These are phyloP conservation scores for Mustela lutreola DNA, from an alignment of 2,113 vertebrate species.

Conservation along the genomic window DNA sequence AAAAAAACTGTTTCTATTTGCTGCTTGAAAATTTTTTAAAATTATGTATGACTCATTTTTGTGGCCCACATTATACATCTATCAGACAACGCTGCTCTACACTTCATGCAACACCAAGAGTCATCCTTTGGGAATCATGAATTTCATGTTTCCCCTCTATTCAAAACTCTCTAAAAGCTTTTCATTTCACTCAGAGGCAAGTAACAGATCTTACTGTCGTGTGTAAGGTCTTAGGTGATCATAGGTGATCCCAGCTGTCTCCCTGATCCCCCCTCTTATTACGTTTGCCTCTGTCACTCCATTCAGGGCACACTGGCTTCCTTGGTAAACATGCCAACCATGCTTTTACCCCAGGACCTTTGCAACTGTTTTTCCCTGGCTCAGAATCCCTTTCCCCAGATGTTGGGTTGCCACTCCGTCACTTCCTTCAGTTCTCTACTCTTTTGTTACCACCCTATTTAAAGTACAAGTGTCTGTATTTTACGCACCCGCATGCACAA, in stretches of 20 bases:
- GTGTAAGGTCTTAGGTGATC: not conserved
- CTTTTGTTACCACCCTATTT: not conserved
- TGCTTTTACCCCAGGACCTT: not conserved
- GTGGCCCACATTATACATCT: not conserved
- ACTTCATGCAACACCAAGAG: not conserved
- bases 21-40: not conserved
- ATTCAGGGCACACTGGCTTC: not conserved
- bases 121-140: not conserved
- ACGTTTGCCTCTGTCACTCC: not conserved
- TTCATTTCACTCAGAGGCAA: not conserved
- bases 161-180: not conserved
- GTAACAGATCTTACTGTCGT: not conserved
- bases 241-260: not conserved
- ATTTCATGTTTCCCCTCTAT: not conserved
- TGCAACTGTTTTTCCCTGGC: not conserved
- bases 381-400: not conserved
- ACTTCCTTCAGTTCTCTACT: not conserved
- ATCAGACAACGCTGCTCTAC: not conserved
- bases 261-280: not conserved
- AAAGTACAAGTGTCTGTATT: not conserved
- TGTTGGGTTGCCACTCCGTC: not conserved
- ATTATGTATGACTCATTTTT: not conserved
- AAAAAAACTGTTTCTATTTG: not conserved
- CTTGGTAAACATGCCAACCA: not conserved
- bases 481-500: not conserved